These are phyloP conservation scores for Mustela nigripes DNA, from an alignment of 2,113 vertebrate species.

Conservation along the genomic window DNA sequence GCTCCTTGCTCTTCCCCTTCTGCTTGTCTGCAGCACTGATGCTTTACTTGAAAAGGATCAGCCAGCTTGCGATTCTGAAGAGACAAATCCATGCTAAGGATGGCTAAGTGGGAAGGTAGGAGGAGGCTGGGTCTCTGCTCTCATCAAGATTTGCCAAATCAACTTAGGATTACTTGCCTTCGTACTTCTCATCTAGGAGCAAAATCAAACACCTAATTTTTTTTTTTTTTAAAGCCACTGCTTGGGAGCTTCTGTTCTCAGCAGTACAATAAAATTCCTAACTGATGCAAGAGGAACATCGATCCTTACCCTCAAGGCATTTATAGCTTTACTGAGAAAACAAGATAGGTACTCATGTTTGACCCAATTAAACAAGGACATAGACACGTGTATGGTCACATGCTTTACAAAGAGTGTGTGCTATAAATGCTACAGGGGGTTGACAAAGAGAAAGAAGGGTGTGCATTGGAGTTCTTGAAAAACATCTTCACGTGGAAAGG, in stretches of 20 bases:
- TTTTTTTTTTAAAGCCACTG: neutral
- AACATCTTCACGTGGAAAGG: neutral
- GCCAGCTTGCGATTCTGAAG: neutral
- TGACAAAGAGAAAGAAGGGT: neutral
- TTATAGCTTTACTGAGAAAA: neutral
- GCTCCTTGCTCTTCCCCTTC: neutral
- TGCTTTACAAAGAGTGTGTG: neutral
- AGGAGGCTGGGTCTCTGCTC: neutral
- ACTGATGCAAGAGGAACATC: neutral
- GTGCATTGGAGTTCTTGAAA: neutral
- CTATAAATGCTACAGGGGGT: neutral
- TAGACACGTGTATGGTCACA: neutral
- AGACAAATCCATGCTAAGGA: neutral
- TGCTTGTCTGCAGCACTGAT: neutral
- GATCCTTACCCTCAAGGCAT: neutral
- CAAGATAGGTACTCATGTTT: neutral
- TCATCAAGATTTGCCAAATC: neutral
- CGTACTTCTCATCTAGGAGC: neutral
- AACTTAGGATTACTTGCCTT: neutral
- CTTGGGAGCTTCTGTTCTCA: neutral
- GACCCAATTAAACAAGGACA: neutral
- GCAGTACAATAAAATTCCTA: constrained; percentile 13
- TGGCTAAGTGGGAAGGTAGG: neutral
- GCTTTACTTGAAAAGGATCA: neutral
- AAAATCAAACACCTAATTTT: neutral